Evolutionary conservation across 2,113 vertebrate genomes (phyloP), one percentile per base, ranked within the genome.

Genomic region (Xerus inauris): DNA sequence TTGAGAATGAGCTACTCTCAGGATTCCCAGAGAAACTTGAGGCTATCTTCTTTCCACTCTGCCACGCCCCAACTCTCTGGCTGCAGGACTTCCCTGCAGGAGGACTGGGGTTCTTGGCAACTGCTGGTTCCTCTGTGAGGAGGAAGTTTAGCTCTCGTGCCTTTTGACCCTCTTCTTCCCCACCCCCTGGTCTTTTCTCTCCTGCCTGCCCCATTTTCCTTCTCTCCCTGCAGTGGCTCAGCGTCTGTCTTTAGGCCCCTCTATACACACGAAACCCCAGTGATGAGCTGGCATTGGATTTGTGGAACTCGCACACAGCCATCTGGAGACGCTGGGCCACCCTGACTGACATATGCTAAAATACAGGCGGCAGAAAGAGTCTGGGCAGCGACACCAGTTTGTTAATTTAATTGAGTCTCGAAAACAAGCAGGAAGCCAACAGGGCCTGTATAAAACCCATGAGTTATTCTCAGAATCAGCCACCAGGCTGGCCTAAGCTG

Each of bases 281-380:
- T 26, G 54, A 93, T 28, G 72, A 93, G 94, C 40, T 98, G 98
- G 98, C 97, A 97, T 80, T 75, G 54, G 87, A 69, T 94, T 47
- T 82, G 89, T 13, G 94, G 94, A 96, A 83, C 28, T 42, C 81
- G 72, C 91, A 64, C 47, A 7, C 16, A 92, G 97, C 98, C 98
- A 97, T 97, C 98, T 98, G 98, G 97, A 97, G 96, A 91, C 5
- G 65, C 94, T 87, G 94, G 91, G 95, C 94, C 89, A 71, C 92
- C 97, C 97, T 97, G 97, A 97, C 97, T 97, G 98, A 92, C 98
- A 97, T 97, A 97, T 98, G 98, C 90, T 98, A 88, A 97, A 94
- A 92, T 93, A 94, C 94, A 96, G 94, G 96, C 93, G 82, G 94
- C 87, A 81, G 96, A 96, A 96, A 97, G 96, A 97, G 94, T 96